phyloP scores from a whole-genome alignment of 2,888 invertebrate genomes.

The Serrognathus titanus region DNA sequence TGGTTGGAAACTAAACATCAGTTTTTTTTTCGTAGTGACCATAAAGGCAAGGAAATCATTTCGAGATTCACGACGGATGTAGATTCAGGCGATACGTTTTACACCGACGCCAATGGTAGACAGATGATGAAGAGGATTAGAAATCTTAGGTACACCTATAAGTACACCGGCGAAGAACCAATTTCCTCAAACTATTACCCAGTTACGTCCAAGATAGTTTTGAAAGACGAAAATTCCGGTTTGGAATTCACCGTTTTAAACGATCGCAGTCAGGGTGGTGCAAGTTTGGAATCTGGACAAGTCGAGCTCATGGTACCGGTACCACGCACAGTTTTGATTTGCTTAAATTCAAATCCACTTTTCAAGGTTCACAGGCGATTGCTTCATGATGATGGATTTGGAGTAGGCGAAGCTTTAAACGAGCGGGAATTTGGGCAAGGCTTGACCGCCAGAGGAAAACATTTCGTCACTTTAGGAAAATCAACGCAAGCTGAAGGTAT shows the following conservation, averaged over 20 bases:
- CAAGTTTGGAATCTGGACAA: constrained; percentile 66
- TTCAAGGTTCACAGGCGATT: constrained; percentile 63
- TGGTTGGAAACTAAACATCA: neutral
- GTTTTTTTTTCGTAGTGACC: constrained; percentile 43
- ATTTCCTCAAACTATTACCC: constrained; percentile 89
- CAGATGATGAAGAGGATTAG: constrained; percentile 72
- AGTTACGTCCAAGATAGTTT: constrained; percentile 73
- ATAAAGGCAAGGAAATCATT: constrained; percentile 75
- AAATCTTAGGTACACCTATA: constrained; percentile 69
- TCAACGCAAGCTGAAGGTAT: constrained; percentile 5
- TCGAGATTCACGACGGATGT: constrained; percentile 64
- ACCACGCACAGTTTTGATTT: neutral
- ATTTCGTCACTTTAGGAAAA: constrained; percentile 42
- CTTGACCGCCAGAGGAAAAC: constrained; percentile 56
- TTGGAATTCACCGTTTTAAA: constrained; percentile 56
- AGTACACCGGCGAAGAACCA: constrained; percentile 62
- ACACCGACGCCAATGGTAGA: constrained; percentile 90
- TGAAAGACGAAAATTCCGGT: constrained; percentile 52
- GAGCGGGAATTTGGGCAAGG: constrained; percentile 59
- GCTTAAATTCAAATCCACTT: constrained; percentile 1
- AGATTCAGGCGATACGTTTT: constrained; percentile 64
- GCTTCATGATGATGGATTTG: constrained; percentile 67
- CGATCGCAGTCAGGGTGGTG: constrained; percentile 75
- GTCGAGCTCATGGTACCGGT: constrained; percentile 68
- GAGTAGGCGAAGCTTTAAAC: constrained; percentile 68